phyloP scores from a whole-genome alignment of 2,888 invertebrate genomes.

The Boloria selene region DNA sequence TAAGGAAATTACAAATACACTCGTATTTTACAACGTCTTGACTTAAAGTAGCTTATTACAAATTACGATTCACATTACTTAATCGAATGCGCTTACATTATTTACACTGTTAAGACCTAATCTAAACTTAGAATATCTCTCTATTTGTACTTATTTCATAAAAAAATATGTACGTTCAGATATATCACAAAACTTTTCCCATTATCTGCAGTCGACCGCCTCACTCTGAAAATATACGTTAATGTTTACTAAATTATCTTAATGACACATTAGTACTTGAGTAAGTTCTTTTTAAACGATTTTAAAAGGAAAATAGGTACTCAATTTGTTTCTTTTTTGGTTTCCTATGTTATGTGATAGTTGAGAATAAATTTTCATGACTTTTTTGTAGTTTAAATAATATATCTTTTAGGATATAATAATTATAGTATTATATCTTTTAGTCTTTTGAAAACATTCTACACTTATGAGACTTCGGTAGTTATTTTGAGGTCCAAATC shows the following conservation, averaged over 20 bases:
- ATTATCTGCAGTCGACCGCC: constrained; percentile 71
- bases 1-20: constrained; percentile 6
- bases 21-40: constrained; percentile 28
- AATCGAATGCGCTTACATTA: constrained; percentile 66
- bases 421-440: too few relatives aligned
- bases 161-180: constrained; percentile 78
- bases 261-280: neutral
- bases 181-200: constrained; percentile 74
- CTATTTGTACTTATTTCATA: constrained; percentile 80
- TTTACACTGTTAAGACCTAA: constrained; percentile 56
- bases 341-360: too few relatives aligned
- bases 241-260: constrained; percentile 1
- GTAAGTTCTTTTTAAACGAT: neutral
- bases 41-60: constrained; percentile 19
- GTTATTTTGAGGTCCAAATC: too few relatives aligned
- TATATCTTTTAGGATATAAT: too few relatives aligned
- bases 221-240: constrained; percentile 62
- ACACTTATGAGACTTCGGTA: too few relatives aligned
- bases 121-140: constrained; percentile 56
- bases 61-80: constrained; percentile 39
- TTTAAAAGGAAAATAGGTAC: too few relatives aligned
- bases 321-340: too few relatives aligned
- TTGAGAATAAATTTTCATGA: too few relatives aligned
- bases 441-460: too few relatives aligned
- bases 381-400: too few relatives aligned